phyloP scores from a whole-genome alignment of 2,888 invertebrate species.

The Ichneumon xanthorius region DNA sequence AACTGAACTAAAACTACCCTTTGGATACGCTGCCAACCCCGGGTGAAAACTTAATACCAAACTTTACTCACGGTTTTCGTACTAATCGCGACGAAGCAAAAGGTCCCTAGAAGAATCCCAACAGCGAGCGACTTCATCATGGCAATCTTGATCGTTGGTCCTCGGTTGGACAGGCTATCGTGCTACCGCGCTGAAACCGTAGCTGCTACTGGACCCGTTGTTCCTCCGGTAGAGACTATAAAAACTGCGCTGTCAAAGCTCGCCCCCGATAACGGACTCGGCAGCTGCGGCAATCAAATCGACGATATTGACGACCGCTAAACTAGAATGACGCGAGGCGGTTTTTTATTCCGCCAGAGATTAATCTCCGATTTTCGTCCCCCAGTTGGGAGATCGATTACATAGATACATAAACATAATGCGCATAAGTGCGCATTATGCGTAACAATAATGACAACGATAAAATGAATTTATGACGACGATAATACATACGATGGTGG shows the following conservation, averaged over 20 bases:
- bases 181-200: slow-evolving; percentile 1
- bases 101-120: slow-evolving; percentile 19
- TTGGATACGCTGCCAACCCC: not conserved
- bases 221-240: not conserved
- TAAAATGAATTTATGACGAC: too few relatives aligned
- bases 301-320: not conserved
- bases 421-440: too few relatives aligned
- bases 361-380: slow-evolving; percentile 31
- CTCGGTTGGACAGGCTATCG: not conserved
- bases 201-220: not conserved
- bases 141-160: slow-evolving; percentile 7
- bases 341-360: slow-evolving; percentile 6
- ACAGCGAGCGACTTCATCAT: not conserved
- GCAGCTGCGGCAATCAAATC: not conserved
- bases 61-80: slow-evolving; percentile 30
- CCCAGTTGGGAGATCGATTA: slow-evolving; percentile 12
- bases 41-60: slow-evolving; percentile 14
- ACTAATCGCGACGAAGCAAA: slow-evolving; percentile 33
- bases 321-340: slow-evolving; percentile 2
- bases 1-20: slow-evolving; percentile 10
- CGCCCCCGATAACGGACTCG: not conserved
- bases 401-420: not conserved
- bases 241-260: not conserved
- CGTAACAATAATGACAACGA: too few relatives aligned
- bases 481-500: too few relatives aligned